Evolutionary conservation across 2,888 invertebrate species (phyloP), one percentile per base, ranked within the genome.

Genomic region (Liopterus haemorrhoidalis): DNA sequence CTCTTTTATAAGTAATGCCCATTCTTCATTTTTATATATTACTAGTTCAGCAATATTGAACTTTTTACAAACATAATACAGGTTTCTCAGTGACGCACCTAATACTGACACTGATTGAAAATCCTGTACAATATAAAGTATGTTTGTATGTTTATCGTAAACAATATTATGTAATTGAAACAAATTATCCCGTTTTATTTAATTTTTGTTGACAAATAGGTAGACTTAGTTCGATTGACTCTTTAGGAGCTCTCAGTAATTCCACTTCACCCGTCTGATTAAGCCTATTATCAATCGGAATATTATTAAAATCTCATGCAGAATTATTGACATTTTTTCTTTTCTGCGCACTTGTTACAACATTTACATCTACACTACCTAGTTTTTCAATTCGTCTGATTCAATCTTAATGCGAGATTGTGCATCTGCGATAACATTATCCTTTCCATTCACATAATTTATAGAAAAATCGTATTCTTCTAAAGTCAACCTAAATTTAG

Each of bases 401-500:
- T 21, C 24, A 22, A 9, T 22, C 5, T 3, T 37, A 20, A 22
- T 35, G 5, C 39, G 36, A 11, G 44, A 48, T 18, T 27, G 49
- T 24, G 38, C 51, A 22, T 41, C 44, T 14, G 50, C 51, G 27
- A 24, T 19, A 6, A 44, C 47, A 27, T 49, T 51, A 15, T 53
- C 48, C 38, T 53, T 57, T 6, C 56, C 54, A 48, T 48, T 51
- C 6, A 53, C 44, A 36, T 54, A 49, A 27, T 54, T 35, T 21
- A 57, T 47, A 16, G 21, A 28, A 31, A 55, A 58, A 32, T 54
- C 47, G 27, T 53, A 55, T 42, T 54, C 54, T 30, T 56, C 48
- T 20, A 60, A 36, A 11, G 51, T 49, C 15, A 57, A 46, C 30
- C 57, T 40, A 42, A 57, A 58, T 45, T 54, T 54, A 5, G 52